Evolutionary conservation across 2,797 vertebrate genomes (phyloP).

Genomic region (Stomatorhinus walkeri): DNA sequence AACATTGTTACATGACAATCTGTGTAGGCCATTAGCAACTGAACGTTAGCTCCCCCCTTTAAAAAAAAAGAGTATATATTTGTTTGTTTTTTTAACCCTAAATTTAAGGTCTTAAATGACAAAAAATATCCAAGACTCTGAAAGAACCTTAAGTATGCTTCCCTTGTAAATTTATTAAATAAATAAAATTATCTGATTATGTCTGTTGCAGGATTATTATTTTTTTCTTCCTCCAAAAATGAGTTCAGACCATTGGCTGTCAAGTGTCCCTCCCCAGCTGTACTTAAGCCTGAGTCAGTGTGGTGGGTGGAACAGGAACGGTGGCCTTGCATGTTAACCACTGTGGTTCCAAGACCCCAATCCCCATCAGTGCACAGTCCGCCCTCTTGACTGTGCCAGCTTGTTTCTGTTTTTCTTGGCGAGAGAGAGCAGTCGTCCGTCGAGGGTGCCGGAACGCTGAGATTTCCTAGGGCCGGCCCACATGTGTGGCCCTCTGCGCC

Average conservation of each 20-base stretch:
- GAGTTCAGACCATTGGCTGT: conserved; percentile 23
- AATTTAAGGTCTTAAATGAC: conserved; percentile 28
- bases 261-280: conserved; percentile 18
- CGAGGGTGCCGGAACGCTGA: conserved; percentile 23
- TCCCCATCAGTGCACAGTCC: conserved; percentile 13
- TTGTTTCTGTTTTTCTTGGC: conserved; percentile 10
- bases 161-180: conserved; percentile 36
- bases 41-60: not conserved
- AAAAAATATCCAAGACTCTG: conserved; percentile 29
- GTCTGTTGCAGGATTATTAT: conserved; percentile 27
- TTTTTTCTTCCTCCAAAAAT: not conserved
- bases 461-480: not conserved
- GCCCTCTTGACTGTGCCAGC: conserved; percentile 26
- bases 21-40: conserved; percentile 23
- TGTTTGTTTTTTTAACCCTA: conserved; percentile 25
- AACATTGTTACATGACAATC: conserved; percentile 15
- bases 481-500: not conserved
- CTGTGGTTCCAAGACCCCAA: conserved; percentile 11
- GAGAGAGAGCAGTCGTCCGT: conserved; percentile 27
- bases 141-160: conserved; percentile 41
- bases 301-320: conserved; percentile 23
- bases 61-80: conserved; percentile 20
- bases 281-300: not conserved
- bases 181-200: conserved; percentile 34
- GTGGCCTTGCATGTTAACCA: not conserved